phyloP scores from a whole-genome alignment of 2,113 vertebrate genomes.

The Ophiodon elongatus region DNA sequence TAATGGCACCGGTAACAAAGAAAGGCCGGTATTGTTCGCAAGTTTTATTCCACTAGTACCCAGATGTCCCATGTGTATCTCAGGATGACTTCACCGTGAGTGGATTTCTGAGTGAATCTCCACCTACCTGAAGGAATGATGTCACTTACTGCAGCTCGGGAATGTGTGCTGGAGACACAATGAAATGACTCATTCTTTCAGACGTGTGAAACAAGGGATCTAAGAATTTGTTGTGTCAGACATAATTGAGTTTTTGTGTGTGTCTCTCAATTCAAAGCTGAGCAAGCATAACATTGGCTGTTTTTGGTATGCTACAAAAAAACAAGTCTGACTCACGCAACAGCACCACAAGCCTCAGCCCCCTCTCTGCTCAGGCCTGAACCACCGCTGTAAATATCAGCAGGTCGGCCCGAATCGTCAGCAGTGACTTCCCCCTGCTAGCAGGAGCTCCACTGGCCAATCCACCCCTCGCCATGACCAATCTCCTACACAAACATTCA shows the following conservation, averaged over 20 bases:
- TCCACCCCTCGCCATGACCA: constrained; percentile 70
- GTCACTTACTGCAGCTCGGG: not conserved
- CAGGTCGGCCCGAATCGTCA: constrained; percentile 29
- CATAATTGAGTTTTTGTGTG: not conserved
- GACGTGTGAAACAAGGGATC: not conserved
- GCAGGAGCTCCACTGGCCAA: constrained; percentile 47
- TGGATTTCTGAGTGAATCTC: constrained; percentile 2
- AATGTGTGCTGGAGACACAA: constrained; percentile 5
- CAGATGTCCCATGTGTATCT: not conserved
- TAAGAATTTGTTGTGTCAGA: not conserved
- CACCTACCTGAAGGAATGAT: constrained; percentile 4
- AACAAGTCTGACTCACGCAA: constrained; percentile 5
- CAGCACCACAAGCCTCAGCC: not conserved
- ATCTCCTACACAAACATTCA: constrained; percentile 75
- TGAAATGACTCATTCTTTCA: constrained; percentile 10
- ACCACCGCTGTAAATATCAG: constrained; percentile 59
- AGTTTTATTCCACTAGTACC: not conserved
- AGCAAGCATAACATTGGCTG: not conserved
- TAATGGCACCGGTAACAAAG: not conserved
- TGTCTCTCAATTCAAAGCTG: not conserved
- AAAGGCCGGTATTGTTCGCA: not conserved
- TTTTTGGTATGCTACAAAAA: constrained; percentile 20
- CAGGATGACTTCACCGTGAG: constrained; percentile 25
- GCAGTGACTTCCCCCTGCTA: constrained; percentile 36
- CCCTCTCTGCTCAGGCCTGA: not conserved